Conservation (phyloP, 2,113 vertebrate genomes). For the Tetrao urogallus region DNA sequence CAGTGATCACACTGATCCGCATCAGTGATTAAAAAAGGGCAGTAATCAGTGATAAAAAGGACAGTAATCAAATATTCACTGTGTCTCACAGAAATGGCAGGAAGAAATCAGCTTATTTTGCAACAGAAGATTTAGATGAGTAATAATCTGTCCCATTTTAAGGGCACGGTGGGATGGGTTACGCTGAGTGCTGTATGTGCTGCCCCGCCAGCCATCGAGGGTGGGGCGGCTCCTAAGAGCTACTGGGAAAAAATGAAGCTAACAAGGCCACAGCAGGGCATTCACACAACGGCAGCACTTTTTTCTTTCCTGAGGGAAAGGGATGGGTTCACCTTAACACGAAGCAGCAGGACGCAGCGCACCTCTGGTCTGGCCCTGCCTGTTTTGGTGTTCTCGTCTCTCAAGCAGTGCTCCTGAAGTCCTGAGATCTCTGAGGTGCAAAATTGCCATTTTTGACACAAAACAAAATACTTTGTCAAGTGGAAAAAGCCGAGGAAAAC, state of each 20-base stretch:
- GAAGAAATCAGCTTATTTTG: background rate
- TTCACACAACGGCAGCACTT: background rate
- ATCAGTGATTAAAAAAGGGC: background rate
- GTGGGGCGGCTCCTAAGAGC: background rate
- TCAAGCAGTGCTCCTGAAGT: accelerated
- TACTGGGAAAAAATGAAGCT: accelerated
- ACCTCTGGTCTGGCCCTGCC: background rate
- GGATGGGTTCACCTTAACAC: background rate
- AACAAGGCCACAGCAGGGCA: accelerated
- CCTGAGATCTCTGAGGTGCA: background rate
- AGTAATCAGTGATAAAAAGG: background rate
- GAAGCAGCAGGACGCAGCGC: background rate
- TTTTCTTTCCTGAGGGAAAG: background rate
- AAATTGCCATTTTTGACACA: background rate
- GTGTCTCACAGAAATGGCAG: background rate
- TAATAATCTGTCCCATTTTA: background rate
- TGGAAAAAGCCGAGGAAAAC: background rate
- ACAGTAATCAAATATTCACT: background rate
- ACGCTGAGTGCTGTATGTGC: accelerated
- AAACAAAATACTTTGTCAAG: background rate
- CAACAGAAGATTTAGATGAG: background rate
- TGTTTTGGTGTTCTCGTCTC: background rate
- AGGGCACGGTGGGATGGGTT: background rate
- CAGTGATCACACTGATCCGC: no score
- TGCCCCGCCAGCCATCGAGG: background rate